Conservation (phyloP, 53 echinoderm and acorn worm genomes). For the Temnopleurus reevesii region DNA sequence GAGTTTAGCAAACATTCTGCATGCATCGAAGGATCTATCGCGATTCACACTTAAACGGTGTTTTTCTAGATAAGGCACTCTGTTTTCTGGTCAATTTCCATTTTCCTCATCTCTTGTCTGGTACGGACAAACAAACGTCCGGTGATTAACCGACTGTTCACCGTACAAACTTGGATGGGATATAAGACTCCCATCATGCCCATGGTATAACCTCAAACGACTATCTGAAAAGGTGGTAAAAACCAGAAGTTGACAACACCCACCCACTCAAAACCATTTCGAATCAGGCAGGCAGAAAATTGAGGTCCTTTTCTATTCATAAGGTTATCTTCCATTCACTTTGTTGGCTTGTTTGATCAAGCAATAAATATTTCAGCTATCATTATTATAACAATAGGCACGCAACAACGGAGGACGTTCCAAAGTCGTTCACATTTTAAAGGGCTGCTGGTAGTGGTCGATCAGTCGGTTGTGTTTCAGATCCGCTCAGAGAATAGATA, state of each 20-base stretch:
- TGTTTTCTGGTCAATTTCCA: not conserved
- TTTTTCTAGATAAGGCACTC: too few species aligned
- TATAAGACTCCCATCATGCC: not conserved
- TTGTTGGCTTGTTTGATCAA: not conserved
- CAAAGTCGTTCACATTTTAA: not conserved
- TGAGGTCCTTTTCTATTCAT: not conserved
- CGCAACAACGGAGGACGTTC: not conserved
- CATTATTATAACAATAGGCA: constrained; percentile 3
- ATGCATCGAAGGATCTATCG: too few species aligned
- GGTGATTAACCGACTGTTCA: not conserved
- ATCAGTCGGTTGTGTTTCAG: too few species aligned
- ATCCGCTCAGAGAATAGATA: too few species aligned
- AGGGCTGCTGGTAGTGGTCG: too few species aligned
- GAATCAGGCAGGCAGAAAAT: constrained; percentile 22
- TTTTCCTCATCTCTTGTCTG: not conserved
- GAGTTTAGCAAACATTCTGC: too few species aligned
- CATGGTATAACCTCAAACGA: not conserved
- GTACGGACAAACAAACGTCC: not conserved
- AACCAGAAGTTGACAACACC: not conserved
- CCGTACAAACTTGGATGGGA: not conserved
- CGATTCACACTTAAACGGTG: too few species aligned
- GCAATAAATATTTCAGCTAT: not conserved
- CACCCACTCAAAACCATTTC: constrained; percentile 8
- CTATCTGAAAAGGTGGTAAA: not conserved
- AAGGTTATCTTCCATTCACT: not conserved